Conservation (phyloP, 2,797 vertebrate species). For the Melanitta fusca region DNA sequence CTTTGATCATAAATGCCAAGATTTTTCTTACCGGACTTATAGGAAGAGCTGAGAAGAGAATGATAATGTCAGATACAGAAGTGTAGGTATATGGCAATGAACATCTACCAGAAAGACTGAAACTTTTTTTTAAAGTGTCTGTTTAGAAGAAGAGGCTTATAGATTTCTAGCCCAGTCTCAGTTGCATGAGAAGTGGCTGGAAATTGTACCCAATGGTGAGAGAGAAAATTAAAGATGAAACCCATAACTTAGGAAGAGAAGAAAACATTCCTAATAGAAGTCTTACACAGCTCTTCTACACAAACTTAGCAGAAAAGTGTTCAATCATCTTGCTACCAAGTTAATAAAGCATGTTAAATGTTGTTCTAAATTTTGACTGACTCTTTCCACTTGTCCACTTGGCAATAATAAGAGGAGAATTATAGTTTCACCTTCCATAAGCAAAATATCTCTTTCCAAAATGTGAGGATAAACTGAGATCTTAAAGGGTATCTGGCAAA, state of each 20-base stretch:
- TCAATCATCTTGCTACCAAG: not conserved
- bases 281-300: not conserved
- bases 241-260: not conserved
- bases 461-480: not conserved
- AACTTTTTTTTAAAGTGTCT: not conserved
- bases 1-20: not conserved
- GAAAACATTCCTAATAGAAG: not conserved
- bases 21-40: not conserved
- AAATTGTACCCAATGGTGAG: not conserved
- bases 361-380: not conserved
- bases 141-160: not conserved
- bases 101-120: not conserved
- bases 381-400: not conserved
- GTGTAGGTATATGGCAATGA: rapidly evolving
- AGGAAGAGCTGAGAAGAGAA: not conserved
- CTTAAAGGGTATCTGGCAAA: not conserved
- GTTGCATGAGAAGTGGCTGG: not conserved
- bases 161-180: not conserved
- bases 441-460: not conserved
- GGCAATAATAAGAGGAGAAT: not conserved
- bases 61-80: not conserved
- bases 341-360: not conserved
- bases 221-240: not conserved
- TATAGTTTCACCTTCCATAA: not conserved
- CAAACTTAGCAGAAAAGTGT: not conserved